These are phyloP conservation scores for Cryptosula pallasiana DNA, from an alignment of 2,888 invertebrate species.

Conservation along the genomic window DNA sequence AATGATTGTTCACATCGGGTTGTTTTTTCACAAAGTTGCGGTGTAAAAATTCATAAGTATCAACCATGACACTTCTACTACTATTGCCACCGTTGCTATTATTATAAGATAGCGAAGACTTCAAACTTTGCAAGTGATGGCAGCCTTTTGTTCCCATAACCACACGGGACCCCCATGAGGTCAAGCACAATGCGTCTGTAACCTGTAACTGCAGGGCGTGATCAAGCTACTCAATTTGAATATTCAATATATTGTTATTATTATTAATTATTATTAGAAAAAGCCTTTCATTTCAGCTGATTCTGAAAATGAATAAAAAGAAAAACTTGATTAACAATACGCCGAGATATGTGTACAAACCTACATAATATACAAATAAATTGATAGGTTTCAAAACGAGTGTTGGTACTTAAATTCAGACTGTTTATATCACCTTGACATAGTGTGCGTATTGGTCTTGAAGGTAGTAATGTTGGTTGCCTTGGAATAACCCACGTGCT, in stretches of 20 bases:
- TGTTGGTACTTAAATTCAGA: no score
- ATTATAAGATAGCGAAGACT: neutral
- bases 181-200: neutral
- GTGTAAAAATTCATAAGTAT: neutral
- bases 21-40: neutral
- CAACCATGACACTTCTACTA: neutral
- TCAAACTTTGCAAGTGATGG: neutral
- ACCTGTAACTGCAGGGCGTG: no score
- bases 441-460: no score
- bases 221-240: no score
- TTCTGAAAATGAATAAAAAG: neutral
- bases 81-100: neutral
- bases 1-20: neutral
- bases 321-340: neutral
- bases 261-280: no score
- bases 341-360: no score
- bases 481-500: no score
- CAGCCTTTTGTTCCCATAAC: constrained; percentile 17
- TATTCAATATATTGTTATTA: no score
- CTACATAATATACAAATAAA: no score
- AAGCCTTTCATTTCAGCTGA: neutral
- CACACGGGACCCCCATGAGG: neutral
- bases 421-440: neutral
- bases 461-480: no score
- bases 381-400: no score